Percentiles rank a stretch among this genome's conserved stretches.
Evolutionary conservation across 2,888 invertebrate genomes (phyloP).

Genomic region (Metacarcinus magister): DNA sequence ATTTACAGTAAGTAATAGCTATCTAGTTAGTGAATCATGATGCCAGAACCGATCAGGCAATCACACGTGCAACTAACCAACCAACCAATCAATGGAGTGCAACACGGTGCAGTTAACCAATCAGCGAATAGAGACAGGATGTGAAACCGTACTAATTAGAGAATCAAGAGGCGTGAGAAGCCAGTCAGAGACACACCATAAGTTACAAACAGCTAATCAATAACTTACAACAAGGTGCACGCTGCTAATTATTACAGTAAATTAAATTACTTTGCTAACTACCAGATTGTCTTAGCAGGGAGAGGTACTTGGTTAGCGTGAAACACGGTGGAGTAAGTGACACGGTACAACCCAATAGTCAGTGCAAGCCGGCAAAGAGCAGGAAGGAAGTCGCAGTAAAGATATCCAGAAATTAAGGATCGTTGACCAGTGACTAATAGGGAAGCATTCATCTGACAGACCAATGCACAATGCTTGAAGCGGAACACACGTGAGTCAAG

Average conservation of each 20-base stretch:
- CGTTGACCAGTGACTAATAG: neutral
- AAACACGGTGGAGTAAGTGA: neutral
- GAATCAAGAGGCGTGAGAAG: neutral
- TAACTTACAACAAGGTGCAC: neutral
- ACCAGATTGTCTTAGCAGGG: neutral
- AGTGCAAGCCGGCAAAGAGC: neutral
- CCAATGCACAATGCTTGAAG: neutral
- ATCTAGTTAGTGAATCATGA: neutral
- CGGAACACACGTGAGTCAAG: neutral
- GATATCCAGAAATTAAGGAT: neutral
- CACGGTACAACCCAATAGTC: neutral
- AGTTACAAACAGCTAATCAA: neutral
- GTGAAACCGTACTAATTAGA: neutral
- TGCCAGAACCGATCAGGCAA: slow-evolving; percentile 17
- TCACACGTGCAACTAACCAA: neutral
- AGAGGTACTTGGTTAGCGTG: neutral
- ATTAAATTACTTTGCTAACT: neutral
- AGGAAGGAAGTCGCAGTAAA: neutral
- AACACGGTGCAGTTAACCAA: neutral
- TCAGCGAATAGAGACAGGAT: neutral
- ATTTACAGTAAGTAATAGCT: neutral
- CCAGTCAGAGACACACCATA: neutral
- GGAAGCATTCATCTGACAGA: neutral
- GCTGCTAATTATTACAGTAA: neutral
- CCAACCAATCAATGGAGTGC: neutral